Conservation (phyloP, 2,113 vertebrate species). For the Canis aureus region DNA sequence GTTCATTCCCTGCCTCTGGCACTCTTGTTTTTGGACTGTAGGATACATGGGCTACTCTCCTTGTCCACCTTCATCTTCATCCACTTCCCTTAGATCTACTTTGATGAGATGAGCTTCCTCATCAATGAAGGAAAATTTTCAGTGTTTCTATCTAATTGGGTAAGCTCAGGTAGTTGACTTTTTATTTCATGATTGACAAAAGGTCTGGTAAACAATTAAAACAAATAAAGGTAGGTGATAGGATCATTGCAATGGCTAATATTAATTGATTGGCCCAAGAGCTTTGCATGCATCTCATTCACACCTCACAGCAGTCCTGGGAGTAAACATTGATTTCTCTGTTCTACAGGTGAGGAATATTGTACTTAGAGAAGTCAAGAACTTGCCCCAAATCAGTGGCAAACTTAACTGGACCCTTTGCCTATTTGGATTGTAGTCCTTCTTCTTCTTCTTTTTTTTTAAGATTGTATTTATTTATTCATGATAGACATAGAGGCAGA, state of each 20-base stretch:
- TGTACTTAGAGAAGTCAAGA: background rate
- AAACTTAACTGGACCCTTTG: background rate
- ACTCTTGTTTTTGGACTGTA: background rate
- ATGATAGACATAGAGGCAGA: background rate
- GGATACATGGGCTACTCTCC: background rate
- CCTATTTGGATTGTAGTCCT: background rate
- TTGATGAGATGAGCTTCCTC: background rate
- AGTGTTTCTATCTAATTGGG: background rate
- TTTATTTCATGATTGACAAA: constrained; percentile 31
- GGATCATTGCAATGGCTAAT: background rate
- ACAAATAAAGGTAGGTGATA: background rate
- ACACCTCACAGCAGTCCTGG: background rate
- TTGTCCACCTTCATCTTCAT: background rate
- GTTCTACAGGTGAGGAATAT: background rate
- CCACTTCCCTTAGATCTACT: background rate
- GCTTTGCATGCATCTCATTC: constrained; percentile 2
- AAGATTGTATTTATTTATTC: background rate
- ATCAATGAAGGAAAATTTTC: background rate
- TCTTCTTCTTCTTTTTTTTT: background rate
- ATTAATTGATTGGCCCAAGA: background rate
- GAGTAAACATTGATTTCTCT: background rate
- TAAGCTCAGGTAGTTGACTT: background rate
- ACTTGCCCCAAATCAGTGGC: background rate
- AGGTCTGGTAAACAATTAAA: constrained; percentile 10
- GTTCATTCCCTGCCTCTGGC: background rate